phyloP scores from a whole-genome alignment of 2,797 vertebrate genomes.

The Podarcis siculus region DNA sequence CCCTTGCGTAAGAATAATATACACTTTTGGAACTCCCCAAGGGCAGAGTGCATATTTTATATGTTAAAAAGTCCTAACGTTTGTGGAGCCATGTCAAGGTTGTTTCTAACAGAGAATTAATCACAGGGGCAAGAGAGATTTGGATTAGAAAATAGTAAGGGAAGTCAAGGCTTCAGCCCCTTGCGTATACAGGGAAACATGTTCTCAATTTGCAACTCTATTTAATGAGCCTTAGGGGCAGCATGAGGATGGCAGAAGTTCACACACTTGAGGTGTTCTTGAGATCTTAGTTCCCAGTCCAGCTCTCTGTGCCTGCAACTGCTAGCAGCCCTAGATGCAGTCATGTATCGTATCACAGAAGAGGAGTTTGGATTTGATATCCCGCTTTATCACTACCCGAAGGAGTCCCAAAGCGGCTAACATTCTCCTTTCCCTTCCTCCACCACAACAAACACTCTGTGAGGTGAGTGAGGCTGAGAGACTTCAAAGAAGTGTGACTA shows the following conservation, averaged over 20 bases:
- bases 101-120: neutral
- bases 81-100: neutral
- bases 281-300: neutral
- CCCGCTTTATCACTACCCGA: no score
- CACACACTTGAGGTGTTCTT: neutral
- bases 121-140: neutral
- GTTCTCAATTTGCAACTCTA: neutral
- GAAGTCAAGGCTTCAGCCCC: neutral
- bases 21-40: neutral
- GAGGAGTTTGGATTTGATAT: no score
- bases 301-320: neutral
- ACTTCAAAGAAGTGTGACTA: no score
- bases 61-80: neutral
- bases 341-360: neutral
- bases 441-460: no score
- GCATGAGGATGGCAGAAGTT: neutral
- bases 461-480: no score
- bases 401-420: no score
- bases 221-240: neutral
- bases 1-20: neutral
- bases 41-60: neutral
- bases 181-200: neutral
- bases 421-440: no score
- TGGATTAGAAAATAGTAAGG: neutral
- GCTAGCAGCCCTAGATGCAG: neutral